phyloP scores from a whole-genome alignment of 2,797 vertebrate genomes.

The Pipistrellus nathusii region DNA sequence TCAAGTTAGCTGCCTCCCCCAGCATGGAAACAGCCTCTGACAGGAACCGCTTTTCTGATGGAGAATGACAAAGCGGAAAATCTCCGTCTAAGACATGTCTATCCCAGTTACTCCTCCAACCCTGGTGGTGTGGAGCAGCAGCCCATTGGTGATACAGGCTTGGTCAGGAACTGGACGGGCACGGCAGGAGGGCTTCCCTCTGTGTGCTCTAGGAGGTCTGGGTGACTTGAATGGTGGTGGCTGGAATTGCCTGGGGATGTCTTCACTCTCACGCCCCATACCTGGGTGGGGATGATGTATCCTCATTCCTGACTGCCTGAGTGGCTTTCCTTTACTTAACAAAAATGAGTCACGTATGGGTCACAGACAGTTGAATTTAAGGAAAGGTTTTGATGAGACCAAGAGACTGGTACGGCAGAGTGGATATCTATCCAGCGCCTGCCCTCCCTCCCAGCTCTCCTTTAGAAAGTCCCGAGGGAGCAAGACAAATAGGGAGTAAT shows the following conservation, averaged over 20 bases:
- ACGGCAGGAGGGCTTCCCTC: background rate
- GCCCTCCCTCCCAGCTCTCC: background rate
- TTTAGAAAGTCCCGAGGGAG: background rate
- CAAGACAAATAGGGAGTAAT: background rate
- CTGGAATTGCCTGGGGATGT: background rate
- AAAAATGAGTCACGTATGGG: background rate
- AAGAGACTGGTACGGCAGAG: background rate
- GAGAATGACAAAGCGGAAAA: background rate
- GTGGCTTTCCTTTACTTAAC: background rate
- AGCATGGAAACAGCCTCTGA: background rate
- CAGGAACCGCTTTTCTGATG: background rate
- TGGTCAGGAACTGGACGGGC: background rate
- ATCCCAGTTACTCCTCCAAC: background rate
- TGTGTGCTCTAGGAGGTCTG: too few species aligned
- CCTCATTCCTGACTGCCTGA: background rate
- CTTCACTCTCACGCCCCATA: accelerated
- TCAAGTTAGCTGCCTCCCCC: background rate
- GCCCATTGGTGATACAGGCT: background rate
- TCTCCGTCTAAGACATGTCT: background rate
- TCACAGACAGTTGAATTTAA: background rate
- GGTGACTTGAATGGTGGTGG: too few species aligned
- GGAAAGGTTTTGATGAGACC: background rate
- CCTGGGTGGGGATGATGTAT: background rate
- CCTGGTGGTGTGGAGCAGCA: background rate
- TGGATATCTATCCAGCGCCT: accelerated